Conservation (phyloP, 2,113 vertebrate species). For the Siphamia tubifer region DNA sequence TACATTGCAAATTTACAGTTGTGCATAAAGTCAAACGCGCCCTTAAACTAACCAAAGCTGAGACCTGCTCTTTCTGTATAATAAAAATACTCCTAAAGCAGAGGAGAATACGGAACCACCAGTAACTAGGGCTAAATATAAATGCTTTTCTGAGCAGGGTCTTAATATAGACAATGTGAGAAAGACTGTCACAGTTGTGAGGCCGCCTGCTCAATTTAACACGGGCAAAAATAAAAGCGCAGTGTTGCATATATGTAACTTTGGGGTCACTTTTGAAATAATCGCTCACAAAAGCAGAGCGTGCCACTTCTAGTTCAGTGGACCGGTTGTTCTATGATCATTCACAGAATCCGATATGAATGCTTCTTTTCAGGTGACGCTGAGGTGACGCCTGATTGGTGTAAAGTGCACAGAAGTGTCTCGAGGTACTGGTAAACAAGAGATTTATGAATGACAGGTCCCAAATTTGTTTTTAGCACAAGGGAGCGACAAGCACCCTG, state of each 20-base stretch:
- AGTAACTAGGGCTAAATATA: constrained; percentile 79
- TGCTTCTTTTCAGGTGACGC: constrained; percentile 3
- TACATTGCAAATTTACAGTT: neutral
- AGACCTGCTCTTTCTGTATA: constrained; percentile 57
- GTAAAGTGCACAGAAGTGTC: constrained; percentile 40
- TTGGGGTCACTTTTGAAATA: constrained; percentile 43
- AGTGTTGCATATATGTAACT: constrained; percentile 67
- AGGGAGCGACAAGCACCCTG: constrained; percentile 64
- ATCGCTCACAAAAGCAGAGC: constrained; percentile 5
- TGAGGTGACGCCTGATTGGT: constrained; percentile 24
- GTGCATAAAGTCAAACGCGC: constrained; percentile 10
- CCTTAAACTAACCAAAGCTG: constrained; percentile 19
- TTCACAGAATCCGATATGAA: neutral
- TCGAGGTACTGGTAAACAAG: constrained; percentile 62
- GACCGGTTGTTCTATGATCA: neutral
- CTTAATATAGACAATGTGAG: constrained; percentile 78
- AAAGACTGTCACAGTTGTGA: constrained; percentile 77
- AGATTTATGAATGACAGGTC: constrained; percentile 79
- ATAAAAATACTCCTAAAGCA: constrained; percentile 46
- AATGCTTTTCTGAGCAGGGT: constrained; percentile 74
- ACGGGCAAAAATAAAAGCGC: constrained; percentile 70
- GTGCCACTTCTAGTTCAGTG: constrained; percentile 4
- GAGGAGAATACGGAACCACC: constrained; percentile 70
- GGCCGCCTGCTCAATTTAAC: constrained; percentile 74
- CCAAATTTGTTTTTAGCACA: constrained; percentile 75